These are phyloP conservation scores for Drosophila truncata DNA, from an alignment of 1,140 invertebrate genomes.

Conservation along the genomic window DNA sequence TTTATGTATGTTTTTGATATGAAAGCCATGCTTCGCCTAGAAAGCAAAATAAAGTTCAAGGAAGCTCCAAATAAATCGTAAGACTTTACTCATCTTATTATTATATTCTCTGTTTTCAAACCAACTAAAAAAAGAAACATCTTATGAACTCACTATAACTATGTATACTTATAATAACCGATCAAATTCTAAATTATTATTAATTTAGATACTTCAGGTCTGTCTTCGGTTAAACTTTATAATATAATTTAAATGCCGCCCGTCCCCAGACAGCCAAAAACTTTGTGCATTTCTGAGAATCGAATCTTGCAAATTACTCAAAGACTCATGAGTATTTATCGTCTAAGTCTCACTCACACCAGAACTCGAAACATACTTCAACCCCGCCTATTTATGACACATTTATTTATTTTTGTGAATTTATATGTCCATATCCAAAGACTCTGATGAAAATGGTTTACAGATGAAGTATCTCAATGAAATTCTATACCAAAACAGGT, in stretches of 20 bases:
- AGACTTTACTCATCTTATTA: not conserved
- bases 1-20: not conserved
- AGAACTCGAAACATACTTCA: constrained; percentile 12
- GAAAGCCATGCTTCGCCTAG: not conserved
- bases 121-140: constrained; percentile 2
- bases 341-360: constrained; percentile 1
- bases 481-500: constrained; percentile 38
- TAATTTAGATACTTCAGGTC: constrained; percentile 1
- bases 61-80: no score
- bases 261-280: constrained; percentile 22
- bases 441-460: constrained; percentile 15
- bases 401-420: constrained; percentile 25
- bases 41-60: not conserved
- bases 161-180: constrained; percentile 10
- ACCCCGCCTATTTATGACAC: constrained; percentile 37
- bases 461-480: constrained; percentile 17
- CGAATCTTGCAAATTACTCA: constrained; percentile 32
- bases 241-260: constrained; percentile 22
- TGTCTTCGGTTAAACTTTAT: constrained; percentile 28
- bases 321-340: constrained; percentile 31
- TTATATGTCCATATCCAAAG: constrained; percentile 24
- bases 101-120: constrained; percentile 1
- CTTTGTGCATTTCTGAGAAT: constrained; percentile 33
- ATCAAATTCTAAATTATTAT: constrained; percentile 16
- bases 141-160: constrained; percentile 5